Base-by-base conservation (phyloP, 2,797 vertebrate species). In the Hyperoplus immaculatus region DNA sequence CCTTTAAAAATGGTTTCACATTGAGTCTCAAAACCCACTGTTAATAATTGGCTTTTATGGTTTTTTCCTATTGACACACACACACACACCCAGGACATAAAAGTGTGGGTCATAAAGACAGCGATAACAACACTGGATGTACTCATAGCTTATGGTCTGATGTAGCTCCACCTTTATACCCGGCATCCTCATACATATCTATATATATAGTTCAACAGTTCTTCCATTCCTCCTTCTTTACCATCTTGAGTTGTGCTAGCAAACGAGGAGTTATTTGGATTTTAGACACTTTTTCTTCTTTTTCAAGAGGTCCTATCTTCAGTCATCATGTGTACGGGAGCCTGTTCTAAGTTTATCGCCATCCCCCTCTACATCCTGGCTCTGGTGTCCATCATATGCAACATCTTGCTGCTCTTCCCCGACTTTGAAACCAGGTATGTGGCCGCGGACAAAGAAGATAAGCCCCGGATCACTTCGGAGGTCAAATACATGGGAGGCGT, bases 351-450 rank as follows among this genome's bases (percentile, higher is more conserved):
- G 47, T 87, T 89, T n/a, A 86, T 95, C 0, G 95, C 92, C 3
- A 38, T 93, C 9, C 49, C 85, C 0, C 94, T 96, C 7, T 95
- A 93, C 61, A 66, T 94, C 11, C 64, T 95, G 76, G 89, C 91
- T 0, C 0, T 76, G 0, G 67, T 95, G 60, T 94, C 90, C 0
- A 59, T 95, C 39, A 68, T 95, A 77, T 91, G 90, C 87, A 96
- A 95, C 81, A 75, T 95, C 14, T 69, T 95, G 4, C 94, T 95
- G n/a, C 93, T 95, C 78, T 96, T 96, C 83, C 94, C 95, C 0
- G 89, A 62, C 81, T 90, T 92, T 62, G 2, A 88, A 0, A 86
- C 78, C 0, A 0, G 61, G 0, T 95, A 68, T 12, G 76, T 83
- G 0, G 1, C 5, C 0, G 0, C 45, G 0, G 85, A 91, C 4